A percentile compares a stretch with the other conserved stretches of the same genome.
Evolutionary conservation across 1,140 invertebrate species (phyloP).

Genomic region (Ditylenchus dipsaci): DNA sequence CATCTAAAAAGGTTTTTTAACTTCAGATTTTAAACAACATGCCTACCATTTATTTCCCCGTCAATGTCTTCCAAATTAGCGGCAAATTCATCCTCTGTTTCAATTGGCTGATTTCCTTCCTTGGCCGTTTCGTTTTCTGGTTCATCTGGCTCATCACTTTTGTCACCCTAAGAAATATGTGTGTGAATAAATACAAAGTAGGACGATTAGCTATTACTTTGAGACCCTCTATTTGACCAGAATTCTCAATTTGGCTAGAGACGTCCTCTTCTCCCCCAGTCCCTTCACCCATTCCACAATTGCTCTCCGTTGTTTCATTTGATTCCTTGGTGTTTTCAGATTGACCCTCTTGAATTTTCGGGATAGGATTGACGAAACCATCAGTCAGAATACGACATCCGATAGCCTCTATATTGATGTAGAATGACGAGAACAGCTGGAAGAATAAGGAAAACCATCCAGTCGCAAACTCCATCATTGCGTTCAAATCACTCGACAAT

Average conservation of each 20-base stretch:
- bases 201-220: slow-evolving; percentile 17
- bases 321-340: slow-evolving; percentile 58
- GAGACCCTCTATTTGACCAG: slow-evolving; percentile 70
- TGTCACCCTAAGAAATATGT: slow-evolving; percentile 15
- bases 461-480: slow-evolving; percentile 5
- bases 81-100: slow-evolving; percentile 57
- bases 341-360: slow-evolving; percentile 66
- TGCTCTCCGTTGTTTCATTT: slow-evolving; percentile 30
- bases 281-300: slow-evolving; percentile 48
- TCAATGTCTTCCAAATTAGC: slow-evolving; percentile 54
- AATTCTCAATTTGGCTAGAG: slow-evolving; percentile 82
- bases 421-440: slow-evolving; percentile 9
- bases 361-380: slow-evolving; percentile 82
- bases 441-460: slow-evolving; percentile 11
- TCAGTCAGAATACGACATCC: slow-evolving; percentile 26
- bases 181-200: neutral
- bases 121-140: slow-evolving; percentile 76
- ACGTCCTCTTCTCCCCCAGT: slow-evolving; percentile 72
- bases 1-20: slow-evolving; percentile 10
- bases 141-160: slow-evolving; percentile 18
- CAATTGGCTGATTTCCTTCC: slow-evolving; percentile 61
- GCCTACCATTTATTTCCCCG: slow-evolving; percentile 48
- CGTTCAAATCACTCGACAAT: neutral
- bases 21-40: slow-evolving; percentile 8
- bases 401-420: slow-evolving; percentile 16